Evolutionary conservation across 2,888 invertebrate species (phyloP), one percentile per base, ranked within the genome.

Genomic region (Drosophila rubida): DNA sequence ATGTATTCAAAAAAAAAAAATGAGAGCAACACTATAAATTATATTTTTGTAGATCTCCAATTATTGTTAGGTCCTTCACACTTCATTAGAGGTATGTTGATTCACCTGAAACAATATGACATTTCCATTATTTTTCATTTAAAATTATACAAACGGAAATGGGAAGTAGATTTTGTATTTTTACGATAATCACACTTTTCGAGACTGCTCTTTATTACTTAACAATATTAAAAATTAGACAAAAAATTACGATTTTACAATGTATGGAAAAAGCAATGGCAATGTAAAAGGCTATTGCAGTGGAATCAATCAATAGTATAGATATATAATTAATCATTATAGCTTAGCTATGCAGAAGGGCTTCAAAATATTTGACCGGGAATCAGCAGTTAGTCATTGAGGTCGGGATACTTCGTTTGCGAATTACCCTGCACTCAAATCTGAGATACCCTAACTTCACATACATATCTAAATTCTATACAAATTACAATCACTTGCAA

Each of bases 81-180:
- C 69, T 69, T 69, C 69, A 68, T 89, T 84, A 89, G 72, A 89
- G 84, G 82, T 90, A 89, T 78, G 89, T 89, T 72, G 89, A 89
- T 89, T 89, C 89, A 88, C 89, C 89, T 89, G 82, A 72, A 89
- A 89, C 70, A 16, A 70, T 72, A 72, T 22, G 30, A 48, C 46
- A 57, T 57, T 32, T 41, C 41, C 41, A 53, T 41, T 53, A 53
- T 53, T 41, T 53, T 41, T 41, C 27, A 41, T 41, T 41, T 42
- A 30, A 8, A 53, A 53, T 53, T n/a, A n/a, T 19, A 53, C 14
- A 41, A 53, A 53, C 13, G 27, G 16, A 51, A 51, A 41, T 19
- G 8, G 19, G 16, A 51, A 51, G 27, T 41, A n/a, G 19, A 41
- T n/a, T 51, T 37, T 49, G 11, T 5, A 39, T 39, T 50, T 45